These are phyloP conservation scores for Seriola dumerili DNA, from an alignment of 2,113 vertebrate genomes.

Conservation along the genomic window DNA sequence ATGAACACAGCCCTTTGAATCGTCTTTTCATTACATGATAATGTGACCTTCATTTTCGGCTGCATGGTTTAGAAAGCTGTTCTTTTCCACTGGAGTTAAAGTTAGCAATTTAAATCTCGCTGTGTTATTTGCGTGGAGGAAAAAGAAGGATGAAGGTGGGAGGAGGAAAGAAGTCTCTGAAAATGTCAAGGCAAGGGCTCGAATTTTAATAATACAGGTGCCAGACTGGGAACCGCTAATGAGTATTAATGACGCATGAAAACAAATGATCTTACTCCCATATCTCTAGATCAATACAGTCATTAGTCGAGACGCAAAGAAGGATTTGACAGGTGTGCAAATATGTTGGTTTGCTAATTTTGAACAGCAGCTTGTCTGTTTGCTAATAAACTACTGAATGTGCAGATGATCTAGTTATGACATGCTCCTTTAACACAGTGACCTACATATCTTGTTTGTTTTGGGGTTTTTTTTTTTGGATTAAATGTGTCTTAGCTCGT, in stretches of 20 bases:
- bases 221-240: too few species aligned
- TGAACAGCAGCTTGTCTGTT: background rate
- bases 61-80: background rate
- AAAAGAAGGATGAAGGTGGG: background rate
- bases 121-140: background rate
- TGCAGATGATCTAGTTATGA: background rate
- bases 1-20: background rate
- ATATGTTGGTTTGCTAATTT: too few species aligned
- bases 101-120: conserved; percentile 15
- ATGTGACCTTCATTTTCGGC: conserved; percentile 20
- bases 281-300: too few species aligned
- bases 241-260: too few species aligned
- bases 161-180: background rate
- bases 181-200: background rate
- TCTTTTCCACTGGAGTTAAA: conserved; percentile 6
- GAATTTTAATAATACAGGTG: too few species aligned
- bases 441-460: background rate
- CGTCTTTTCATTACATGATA: conserved; percentile 29
- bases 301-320: too few species aligned
- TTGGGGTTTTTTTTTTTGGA: background rate
- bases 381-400: too few species aligned
- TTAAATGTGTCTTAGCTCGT: background rate
- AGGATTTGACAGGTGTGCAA: too few species aligned
- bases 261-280: too few species aligned
- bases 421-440: background rate